These are phyloP conservation scores for Phenganax stokvisi DNA, from an alignment of 92 coral and sea anemone genomes.

Conservation along the genomic window DNA sequence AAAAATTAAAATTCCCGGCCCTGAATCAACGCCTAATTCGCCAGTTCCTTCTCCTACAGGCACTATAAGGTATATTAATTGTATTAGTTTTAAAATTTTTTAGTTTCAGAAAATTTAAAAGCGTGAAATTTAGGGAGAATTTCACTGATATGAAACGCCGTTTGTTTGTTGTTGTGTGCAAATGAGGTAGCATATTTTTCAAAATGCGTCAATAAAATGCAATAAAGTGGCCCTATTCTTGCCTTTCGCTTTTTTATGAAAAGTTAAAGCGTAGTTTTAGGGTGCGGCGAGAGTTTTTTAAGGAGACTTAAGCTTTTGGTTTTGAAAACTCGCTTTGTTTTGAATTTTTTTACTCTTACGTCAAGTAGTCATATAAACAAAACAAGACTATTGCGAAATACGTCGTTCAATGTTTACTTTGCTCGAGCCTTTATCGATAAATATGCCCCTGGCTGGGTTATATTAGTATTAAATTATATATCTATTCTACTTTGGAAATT, in stretches of 20 bases:
- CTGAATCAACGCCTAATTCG: constrained; percentile 70
- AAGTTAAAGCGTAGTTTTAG: no score
- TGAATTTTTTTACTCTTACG: constrained; percentile 4
- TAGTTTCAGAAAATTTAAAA: no score
- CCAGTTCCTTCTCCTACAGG: constrained; percentile 96
- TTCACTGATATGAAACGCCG: neutral
- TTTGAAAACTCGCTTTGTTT: constrained; percentile 6
- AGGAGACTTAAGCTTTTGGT: neutral
- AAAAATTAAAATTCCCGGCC: constrained; percentile 91
- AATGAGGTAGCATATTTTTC: constrained; percentile 26
- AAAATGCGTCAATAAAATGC: neutral
- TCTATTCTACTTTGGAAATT: neutral
- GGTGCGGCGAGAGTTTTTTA: neutral
- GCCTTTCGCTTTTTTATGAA: no score
- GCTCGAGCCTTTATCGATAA: no score
- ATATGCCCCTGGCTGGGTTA: no score
- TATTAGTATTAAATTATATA: neutral
- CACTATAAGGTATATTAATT: constrained; percentile 71
- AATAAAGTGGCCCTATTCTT: no score
- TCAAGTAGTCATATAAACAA: constrained; percentile 33
- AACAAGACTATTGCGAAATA: constrained; percentile 28
- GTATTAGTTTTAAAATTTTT: neutral
- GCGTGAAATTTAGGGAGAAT: no score
- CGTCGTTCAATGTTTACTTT: no score
- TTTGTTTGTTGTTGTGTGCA: constrained; percentile 41